Base-by-base conservation (phyloP, 2,888 invertebrate species). In the Achlya flavicornis region DNA sequence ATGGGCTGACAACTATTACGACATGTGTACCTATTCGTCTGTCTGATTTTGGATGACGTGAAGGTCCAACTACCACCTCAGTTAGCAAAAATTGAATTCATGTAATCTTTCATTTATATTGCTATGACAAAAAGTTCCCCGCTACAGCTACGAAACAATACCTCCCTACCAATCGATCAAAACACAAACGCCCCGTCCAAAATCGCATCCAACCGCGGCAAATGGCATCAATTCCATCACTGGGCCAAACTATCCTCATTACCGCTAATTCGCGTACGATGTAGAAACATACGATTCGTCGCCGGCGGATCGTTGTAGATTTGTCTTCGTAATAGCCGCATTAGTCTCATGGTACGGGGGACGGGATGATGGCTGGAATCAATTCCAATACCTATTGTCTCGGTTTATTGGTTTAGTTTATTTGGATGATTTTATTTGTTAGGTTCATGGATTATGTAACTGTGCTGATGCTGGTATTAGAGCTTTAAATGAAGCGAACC, bases 241-340 rank as follows among this genome's bases (percentile, higher is more conserved):
- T 67, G 67, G 66, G 64, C 61, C 41, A 61, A 68, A 69, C 66
- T 68, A 71, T 68, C 63, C 72, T 63, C 70, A 73, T 78, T 75
- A 77, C 69, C 59, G 65, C 75, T 78, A 78, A 80, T 79, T 76
- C 72, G 68, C 68, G 53, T 38, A 62, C 74, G 66, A 74, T 68
- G 77, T 72, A 64, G 70, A 70, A 79, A 77, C 78, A 78, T 68
- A 75, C 72, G 70, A 78, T 73, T 77, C 69, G 70, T 75, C 76
- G 71, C 61, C 66, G 67, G 73, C 64, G 63, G 65, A 74, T 75
- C 67, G 68, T 58, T 59, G 66, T 71, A 75, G 79, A 82, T 83
- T 82, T 81, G 81, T 83, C 75, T 70, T 61, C 14, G 67, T 83
- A 81, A 83, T 79, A 71, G 73, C 33, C 14, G 65, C 75, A 82